phyloP scores from a whole-genome alignment of 2,113 vertebrate genomes.

The Varanus salvator region DNA sequence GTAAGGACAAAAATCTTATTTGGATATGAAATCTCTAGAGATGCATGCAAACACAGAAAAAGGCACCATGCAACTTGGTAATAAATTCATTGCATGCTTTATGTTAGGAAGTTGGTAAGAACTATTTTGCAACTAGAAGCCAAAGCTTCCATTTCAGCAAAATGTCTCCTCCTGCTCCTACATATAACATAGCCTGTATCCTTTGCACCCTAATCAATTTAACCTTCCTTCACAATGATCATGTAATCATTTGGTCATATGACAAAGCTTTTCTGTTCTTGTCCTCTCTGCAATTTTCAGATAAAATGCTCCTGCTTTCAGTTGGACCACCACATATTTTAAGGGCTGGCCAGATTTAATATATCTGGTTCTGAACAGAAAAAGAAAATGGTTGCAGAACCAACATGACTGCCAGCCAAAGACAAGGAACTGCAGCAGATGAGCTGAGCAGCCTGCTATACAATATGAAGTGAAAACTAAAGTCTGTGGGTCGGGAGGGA shows the following conservation, averaged over 20 bases:
- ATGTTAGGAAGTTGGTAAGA: conserved; percentile 18
- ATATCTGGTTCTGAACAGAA: no score
- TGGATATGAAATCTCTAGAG: neutral
- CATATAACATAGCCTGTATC: neutral
- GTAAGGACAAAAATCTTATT: conserved; percentile 14
- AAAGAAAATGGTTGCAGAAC: no score
- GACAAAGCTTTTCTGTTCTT: neutral
- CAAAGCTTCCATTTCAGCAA: neutral
- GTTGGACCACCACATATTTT: no score
- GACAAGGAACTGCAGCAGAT: no score
- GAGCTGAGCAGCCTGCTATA: no score
- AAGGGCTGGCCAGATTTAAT: no score
- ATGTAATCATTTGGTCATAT: neutral
- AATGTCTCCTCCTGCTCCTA: neutral
- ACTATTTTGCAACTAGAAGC: neutral
- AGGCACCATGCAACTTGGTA: neutral
- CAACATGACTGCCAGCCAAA: no score
- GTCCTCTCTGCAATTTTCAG: neutral
- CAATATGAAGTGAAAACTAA: no score
- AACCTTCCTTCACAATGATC: neutral
- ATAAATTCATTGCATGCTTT: neutral
- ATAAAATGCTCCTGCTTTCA: no score
- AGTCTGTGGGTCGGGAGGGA: no score
- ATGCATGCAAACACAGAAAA: neutral
- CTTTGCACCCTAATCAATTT: neutral